Evolutionary conservation across 1,140 invertebrate species (phyloP).

Genomic region (Anadara kagoshimensis): DNA sequence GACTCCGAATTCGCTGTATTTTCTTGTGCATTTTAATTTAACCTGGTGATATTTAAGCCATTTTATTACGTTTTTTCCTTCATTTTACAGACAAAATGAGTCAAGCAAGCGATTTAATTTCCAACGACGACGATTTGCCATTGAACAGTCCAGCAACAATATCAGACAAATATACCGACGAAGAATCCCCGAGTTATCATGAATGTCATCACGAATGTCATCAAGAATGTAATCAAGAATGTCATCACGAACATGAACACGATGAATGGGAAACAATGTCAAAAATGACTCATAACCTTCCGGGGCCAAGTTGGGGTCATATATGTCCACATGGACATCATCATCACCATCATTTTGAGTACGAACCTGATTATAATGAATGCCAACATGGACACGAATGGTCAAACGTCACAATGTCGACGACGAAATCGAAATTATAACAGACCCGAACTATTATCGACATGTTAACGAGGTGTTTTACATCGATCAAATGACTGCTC

Average conservation of each 20-base stretch:
- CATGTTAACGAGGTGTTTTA: constrained; percentile 36
- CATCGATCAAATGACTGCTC: constrained; percentile 27
- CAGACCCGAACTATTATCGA: constrained; percentile 28
- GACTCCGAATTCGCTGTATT: too few relatives aligned
- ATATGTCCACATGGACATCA: background rate
- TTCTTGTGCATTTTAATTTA: too few relatives aligned
- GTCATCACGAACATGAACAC: constrained; percentile 2
- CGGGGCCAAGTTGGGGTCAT: background rate
- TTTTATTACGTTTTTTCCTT: too few relatives aligned
- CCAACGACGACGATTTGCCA: background rate
- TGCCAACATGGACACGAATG: constrained; percentile 10
- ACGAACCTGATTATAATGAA: background rate
- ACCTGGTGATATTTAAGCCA: too few relatives aligned
- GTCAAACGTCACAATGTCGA: constrained; percentile 29
- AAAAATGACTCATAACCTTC: background rate
- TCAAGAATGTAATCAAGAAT: background rate
- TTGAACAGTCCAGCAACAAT: background rate
- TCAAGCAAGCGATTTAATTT: constrained; percentile 8
- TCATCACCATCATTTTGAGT: background rate
- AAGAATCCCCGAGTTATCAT: constrained; percentile 6
- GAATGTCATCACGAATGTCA: background rate
- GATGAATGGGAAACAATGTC: background rate
- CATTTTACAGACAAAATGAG: background rate
- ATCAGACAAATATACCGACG: constrained; percentile 12
- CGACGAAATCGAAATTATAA: constrained; percentile 40